Evolutionary conservation across 2,888 invertebrate species (phyloP).

Genomic region (Priocnemis perturbator): DNA sequence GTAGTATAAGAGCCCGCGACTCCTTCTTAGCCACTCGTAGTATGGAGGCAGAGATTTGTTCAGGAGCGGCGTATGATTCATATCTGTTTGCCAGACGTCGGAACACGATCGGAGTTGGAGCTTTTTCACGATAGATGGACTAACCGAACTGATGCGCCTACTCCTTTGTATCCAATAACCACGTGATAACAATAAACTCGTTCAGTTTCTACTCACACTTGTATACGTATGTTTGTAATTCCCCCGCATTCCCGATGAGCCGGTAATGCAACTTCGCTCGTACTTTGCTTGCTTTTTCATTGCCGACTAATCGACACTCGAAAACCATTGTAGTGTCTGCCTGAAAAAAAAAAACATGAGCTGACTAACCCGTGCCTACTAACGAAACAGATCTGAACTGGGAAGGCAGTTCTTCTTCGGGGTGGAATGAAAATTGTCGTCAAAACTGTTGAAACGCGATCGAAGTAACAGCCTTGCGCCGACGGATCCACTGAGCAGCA

Average conservation of each 20-base stretch:
- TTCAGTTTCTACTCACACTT: conserved; percentile 65
- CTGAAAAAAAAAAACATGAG: too few species aligned
- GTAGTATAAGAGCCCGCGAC: too few species aligned
- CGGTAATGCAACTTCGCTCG: neutral
- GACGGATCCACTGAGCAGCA: too few species aligned
- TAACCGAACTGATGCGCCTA: conserved; percentile 42
- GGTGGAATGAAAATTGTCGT: too few species aligned
- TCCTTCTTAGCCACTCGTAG: neutral
- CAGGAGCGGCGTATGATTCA: neutral
- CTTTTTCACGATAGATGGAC: conserved; percentile 23
- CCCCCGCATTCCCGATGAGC: conserved; percentile 41
- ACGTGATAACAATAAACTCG: conserved; percentile 67
- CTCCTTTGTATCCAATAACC: conserved; percentile 61
- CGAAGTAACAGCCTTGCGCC: too few species aligned
- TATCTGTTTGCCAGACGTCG: too few species aligned
- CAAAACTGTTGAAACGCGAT: too few species aligned
- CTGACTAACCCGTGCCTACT: too few species aligned
- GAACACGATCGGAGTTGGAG: neutral
- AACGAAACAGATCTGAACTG: too few species aligned
- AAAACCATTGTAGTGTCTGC: too few species aligned
- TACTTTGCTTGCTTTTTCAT: conserved; percentile 51
- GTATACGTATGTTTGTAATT: conserved; percentile 57
- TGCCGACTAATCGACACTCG: too few species aligned
- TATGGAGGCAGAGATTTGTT: neutral
- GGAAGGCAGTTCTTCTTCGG: too few species aligned